Percentiles rank a stretch among this genome's conserved stretches.
Evolutionary conservation across 2,888 invertebrate genomes (phyloP).

Genomic region (Elysia crispata): DNA sequence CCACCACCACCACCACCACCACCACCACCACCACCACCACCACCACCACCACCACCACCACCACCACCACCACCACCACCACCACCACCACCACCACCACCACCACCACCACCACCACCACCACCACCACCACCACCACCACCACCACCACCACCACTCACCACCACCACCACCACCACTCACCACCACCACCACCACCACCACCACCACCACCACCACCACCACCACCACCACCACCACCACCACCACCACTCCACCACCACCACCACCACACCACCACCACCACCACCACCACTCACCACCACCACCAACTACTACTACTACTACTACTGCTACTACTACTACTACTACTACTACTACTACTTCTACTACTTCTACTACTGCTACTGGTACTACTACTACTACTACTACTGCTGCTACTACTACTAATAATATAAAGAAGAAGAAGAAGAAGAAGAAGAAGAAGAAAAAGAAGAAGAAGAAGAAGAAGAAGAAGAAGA

Average conservation of each 20-base stretch:
- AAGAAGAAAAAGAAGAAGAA: background rate
- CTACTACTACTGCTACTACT: no score
- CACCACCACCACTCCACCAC: no score
- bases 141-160: background rate
- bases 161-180: constrained; percentile 23
- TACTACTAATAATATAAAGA: background rate
- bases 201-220: no score
- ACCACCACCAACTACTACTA: no score
- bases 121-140: background rate
- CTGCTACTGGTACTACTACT: no score
- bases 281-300: no score
- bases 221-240: no score
- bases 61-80: background rate
- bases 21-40: background rate
- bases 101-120: constrained; percentile 23
- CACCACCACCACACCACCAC: no score
- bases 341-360: no score
- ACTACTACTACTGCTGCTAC: no score
- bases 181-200: constrained; percentile 11
- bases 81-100: background rate
- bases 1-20: background rate
- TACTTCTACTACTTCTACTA: no score
- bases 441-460: background rate
- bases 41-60: background rate
- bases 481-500: background rate